Evolutionary conservation across 2,797 vertebrate genomes (phyloP).

Genomic region (Hypotaenidia okinawae): DNA sequence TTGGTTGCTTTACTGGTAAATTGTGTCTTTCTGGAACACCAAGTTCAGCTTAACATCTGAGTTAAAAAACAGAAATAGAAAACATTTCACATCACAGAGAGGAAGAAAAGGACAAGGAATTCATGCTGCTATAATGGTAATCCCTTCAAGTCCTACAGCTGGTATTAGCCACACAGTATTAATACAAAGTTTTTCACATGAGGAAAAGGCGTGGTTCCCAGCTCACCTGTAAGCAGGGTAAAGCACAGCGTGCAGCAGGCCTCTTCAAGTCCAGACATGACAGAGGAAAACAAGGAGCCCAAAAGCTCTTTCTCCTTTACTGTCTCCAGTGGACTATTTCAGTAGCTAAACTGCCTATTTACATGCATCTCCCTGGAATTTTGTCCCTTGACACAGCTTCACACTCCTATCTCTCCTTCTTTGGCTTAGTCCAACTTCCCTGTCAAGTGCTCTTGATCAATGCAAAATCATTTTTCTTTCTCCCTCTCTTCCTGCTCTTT

Average conservation of each 20-base stretch:
- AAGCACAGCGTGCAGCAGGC: neutral
- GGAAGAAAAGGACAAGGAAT: neutral
- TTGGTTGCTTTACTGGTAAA: neutral
- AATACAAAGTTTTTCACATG: neutral
- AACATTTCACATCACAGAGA: neutral
- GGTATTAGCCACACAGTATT: neutral
- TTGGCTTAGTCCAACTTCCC: neutral
- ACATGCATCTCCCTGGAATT: neutral
- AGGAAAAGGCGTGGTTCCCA: neutral
- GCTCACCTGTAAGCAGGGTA: neutral
- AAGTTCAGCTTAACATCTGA: neutral
- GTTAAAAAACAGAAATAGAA: neutral
- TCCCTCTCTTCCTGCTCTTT: neutral
- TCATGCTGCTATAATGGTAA: neutral
- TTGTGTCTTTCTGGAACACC: neutral
- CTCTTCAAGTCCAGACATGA: fast-evolving
- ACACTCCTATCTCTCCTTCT: neutral
- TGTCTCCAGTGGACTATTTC: neutral
- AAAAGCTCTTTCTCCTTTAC: neutral
- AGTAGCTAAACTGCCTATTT: neutral
- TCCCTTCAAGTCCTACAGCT: neutral
- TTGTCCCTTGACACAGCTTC: neutral
- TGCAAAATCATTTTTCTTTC: neutral
- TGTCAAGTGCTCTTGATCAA: neutral
- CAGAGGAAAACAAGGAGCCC: neutral